A percentile compares a stretch with the other conserved stretches of the same genome.
Evolutionary conservation across 2,113 vertebrate species (phyloP).

Genomic region (Paralichthys olivaceus): DNA sequence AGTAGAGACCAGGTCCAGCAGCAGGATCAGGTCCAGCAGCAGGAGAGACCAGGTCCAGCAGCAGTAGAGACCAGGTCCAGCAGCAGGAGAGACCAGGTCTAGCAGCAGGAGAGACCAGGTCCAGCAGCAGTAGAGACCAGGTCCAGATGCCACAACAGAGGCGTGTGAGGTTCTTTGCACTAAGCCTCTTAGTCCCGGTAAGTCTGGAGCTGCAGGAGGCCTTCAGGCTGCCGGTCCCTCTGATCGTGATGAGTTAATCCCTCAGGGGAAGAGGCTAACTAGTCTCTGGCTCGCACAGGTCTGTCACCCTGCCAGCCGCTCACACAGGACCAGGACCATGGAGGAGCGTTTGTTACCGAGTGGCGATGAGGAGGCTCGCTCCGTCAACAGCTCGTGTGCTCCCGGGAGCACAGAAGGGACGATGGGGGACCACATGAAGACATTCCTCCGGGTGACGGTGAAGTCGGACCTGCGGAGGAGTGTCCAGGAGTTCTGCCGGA

Average conservation of each 20-base stretch:
- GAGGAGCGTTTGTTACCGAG: conserved; percentile 78
- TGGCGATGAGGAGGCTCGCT: conserved; percentile 65
- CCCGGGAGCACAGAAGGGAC: conserved; percentile 25
- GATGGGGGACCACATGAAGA: conserved; percentile 40
- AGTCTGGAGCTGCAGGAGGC: conserved; percentile 37
- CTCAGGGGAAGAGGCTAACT: conserved; percentile 41
- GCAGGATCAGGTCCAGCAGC: neutral
- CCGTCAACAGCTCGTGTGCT: conserved; percentile 37
- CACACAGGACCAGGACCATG: conserved; percentile 55
- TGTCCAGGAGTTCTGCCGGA: conserved; percentile 65
- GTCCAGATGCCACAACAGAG: conserved; percentile 57
- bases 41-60: conserved; percentile 12
- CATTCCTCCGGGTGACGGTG: conserved; percentile 10
- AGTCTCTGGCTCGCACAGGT: conserved; percentile 31
- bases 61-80: neutral
- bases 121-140: neutral
- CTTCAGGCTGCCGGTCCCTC: neutral
- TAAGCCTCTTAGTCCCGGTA: conserved; percentile 78
- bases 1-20: too few relatives aligned
- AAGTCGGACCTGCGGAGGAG: conserved; percentile 18
- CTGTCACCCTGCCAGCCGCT: conserved; percentile 32
- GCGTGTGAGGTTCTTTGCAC: conserved; percentile 48
- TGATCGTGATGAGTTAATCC: conserved; percentile 71
- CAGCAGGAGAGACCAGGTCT: too few relatives aligned
- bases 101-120: neutral